These are phyloP conservation scores for Cerastis rubricosa DNA, from an alignment of 2,888 invertebrate genomes.

Conservation along the genomic window DNA sequence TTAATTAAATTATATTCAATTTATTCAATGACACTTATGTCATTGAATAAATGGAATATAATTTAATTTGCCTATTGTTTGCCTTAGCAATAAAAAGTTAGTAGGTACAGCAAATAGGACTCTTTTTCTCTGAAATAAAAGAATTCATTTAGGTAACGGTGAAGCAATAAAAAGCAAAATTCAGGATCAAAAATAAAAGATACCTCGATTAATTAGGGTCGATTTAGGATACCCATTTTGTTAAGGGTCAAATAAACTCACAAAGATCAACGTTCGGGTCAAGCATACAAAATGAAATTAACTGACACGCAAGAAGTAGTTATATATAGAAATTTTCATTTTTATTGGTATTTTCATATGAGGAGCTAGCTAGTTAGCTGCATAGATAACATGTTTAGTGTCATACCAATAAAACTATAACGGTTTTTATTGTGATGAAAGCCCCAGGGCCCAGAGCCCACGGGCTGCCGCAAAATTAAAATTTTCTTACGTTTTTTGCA, in stretches of 20 bases:
- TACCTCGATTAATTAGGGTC: slow-evolving; percentile 23
- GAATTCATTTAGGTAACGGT: background rate
- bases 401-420: background rate
- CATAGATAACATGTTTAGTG: background rate
- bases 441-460: too few species aligned
- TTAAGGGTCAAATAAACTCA: slow-evolving; percentile 38
- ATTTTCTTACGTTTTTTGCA: too few species aligned
- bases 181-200: slow-evolving; percentile 28
- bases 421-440: background rate
- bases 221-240: slow-evolving; percentile 19
- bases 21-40: slow-evolving; percentile 5
- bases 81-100: background rate
- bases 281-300: slow-evolving; percentile 21
- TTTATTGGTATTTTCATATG: slow-evolving; percentile 7
- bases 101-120: background rate
- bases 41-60: too few species aligned
- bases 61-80: too few species aligned
- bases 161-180: slow-evolving; percentile 16
- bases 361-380: background rate
- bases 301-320: background rate
- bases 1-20: background rate
- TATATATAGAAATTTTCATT: background rate
- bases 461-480: too few species aligned
- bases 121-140: background rate
- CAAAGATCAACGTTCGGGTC: slow-evolving; percentile 31